Evolutionary conservation across 2,888 invertebrate species (phyloP).

Genomic region (Urechis unicinctus): DNA sequence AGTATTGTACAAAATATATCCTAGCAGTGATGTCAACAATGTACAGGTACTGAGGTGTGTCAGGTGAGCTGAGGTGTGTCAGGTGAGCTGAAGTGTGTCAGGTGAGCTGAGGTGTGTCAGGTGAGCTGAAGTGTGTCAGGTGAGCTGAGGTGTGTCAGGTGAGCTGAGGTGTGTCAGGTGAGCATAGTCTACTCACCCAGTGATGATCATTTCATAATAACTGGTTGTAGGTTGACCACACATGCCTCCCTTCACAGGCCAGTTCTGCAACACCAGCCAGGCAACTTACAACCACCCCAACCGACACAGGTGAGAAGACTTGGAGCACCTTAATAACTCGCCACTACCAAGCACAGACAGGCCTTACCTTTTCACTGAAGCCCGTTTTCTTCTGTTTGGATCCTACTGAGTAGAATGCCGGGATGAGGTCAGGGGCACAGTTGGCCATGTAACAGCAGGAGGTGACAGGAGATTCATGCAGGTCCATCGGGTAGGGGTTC

Average conservation of each 20-base stretch:
- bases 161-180: no score
- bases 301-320: not conserved
- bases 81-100: no score
- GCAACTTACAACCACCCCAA: not conserved
- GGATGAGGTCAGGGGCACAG: conserved; percentile 95
- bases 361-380: conserved; percentile 44
- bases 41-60: no score
- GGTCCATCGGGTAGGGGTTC: conserved; percentile 99
- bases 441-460: conserved; percentile 95
- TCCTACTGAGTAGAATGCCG: conserved; percentile 93
- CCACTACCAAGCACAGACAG: not conserved
- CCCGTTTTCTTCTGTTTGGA: conserved; percentile 50
- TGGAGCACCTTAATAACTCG: not conserved
- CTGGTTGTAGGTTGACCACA: conserved; percentile 94
- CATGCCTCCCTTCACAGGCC: conserved; percentile 95
- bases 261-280: conserved; percentile 58
- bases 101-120: no score
- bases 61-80: no score
- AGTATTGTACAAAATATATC: no score
- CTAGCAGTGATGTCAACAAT: no score
- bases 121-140: no score
- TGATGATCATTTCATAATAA: conserved; percentile 95
- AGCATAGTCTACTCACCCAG: conserved; percentile 65
- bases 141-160: no score
- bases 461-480: conserved; percentile 97